Percentiles rank a stretch among this genome's conserved stretches.
Conservation (phyloP, 1,140 invertebrate species). For the Drosophila novamexicana region DNA sequence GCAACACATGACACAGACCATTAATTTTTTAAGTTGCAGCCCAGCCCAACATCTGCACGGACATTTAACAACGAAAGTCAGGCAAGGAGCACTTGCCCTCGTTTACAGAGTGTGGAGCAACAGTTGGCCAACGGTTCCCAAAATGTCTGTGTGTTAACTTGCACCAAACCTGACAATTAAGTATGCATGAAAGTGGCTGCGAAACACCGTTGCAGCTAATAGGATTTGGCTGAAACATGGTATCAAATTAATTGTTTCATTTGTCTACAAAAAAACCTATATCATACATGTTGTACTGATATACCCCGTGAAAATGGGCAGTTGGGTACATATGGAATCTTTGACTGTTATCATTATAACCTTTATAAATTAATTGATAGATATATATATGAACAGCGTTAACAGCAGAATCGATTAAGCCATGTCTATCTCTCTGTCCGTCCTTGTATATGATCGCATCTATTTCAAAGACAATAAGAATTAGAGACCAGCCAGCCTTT, state of each 20-base stretch:
- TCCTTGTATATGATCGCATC: too few species aligned
- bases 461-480: too few species aligned
- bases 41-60: constrained; percentile 14
- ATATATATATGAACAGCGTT: background rate
- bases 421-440: too few species aligned
- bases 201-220: constrained; percentile 63
- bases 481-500: too few species aligned
- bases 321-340: too few species aligned
- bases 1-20: constrained; percentile 57
- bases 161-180: constrained; percentile 72
- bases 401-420: too few species aligned
- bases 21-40: constrained; percentile 59
- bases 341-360: too few species aligned
- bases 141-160: constrained; percentile 61
- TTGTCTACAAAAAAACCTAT: constrained; percentile 63
- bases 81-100: constrained; percentile 1
- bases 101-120: constrained; percentile 39
- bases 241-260: constrained; percentile 80
- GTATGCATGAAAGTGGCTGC: constrained; percentile 72
- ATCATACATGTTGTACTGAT: constrained; percentile 41
- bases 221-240: constrained; percentile 68
- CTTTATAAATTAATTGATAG: background rate
- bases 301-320: too few species aligned
- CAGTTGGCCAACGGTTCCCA: constrained; percentile 68
- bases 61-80: constrained; percentile 25